Evolutionary conservation across 2,888 invertebrate species (phyloP).

Genomic region (Xestoiulus laeticollis): DNA sequence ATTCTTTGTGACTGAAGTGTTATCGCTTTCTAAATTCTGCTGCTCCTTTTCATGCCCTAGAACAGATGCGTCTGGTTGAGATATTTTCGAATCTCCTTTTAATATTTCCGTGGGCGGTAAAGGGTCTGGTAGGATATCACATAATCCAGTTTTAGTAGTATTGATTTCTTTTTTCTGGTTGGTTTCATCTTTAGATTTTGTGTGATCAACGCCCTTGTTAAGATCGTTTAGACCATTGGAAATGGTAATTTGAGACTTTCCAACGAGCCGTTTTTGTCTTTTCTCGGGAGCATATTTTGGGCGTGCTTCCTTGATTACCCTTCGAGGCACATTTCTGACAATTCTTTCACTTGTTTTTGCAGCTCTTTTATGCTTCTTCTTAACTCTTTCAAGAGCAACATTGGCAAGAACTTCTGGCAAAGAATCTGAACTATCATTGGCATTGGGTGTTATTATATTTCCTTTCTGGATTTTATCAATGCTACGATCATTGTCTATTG

Average conservation of each 20-base stretch:
- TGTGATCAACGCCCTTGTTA: background rate
- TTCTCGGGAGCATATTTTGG: background rate
- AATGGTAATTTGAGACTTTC: background rate
- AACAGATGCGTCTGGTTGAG: background rate
- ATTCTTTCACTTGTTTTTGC: background rate
- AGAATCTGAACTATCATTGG: background rate
- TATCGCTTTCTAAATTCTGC: background rate
- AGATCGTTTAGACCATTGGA: background rate
- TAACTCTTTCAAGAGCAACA: background rate
- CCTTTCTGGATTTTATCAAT: background rate
- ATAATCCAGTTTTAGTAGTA: background rate
- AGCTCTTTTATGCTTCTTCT: background rate
- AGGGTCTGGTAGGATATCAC: background rate
- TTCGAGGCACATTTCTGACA: background rate
- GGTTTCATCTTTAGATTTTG: background rate
- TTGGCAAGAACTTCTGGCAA: background rate
- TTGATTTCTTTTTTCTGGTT: background rate
- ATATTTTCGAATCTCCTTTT: background rate
- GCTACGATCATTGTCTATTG: too few species aligned
- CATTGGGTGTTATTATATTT: background rate
- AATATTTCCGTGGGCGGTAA: background rate
- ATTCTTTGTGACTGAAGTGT: background rate
- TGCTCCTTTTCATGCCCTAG: background rate
- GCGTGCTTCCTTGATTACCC: background rate
- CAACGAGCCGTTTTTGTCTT: background rate